phyloP scores from a whole-genome alignment of 1,140 invertebrate genomes.

The Euura lappo region DNA sequence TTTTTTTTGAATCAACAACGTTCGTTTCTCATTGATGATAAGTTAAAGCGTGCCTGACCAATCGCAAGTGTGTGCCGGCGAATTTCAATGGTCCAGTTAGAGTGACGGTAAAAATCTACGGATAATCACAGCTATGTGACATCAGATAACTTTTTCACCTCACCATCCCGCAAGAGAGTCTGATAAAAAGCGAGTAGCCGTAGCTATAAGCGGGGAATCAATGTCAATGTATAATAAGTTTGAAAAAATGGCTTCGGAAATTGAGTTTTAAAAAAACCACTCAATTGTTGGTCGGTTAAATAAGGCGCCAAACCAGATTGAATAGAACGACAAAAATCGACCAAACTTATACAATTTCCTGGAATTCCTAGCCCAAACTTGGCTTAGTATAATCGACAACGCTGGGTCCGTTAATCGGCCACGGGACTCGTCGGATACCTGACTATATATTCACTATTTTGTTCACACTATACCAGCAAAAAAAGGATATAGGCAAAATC shows the following conservation, averaged over 20 bases:
- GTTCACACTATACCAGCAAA: background rate
- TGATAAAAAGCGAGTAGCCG: too few species aligned
- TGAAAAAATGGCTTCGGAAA: background rate
- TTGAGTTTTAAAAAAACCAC: background rate
- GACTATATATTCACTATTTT: background rate
- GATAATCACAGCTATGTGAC: too few species aligned
- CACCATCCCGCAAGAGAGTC: too few species aligned
- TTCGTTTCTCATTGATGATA: too few species aligned
- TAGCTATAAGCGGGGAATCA: too few species aligned
- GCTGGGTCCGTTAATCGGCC: background rate
- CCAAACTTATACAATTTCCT: too few species aligned
- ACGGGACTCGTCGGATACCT: background rate
- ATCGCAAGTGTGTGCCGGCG: too few species aligned
- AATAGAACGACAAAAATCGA: background rate
- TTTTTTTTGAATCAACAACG: too few species aligned
- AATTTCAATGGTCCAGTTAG: too few species aligned
- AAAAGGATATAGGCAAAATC: background rate
- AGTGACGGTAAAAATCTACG: too few species aligned
- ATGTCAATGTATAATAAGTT: background rate
- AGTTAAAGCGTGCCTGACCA: too few species aligned
- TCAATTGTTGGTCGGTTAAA: background rate
- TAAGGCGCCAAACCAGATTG: background rate
- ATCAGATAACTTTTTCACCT: too few species aligned
- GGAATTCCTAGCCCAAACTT: background rate
- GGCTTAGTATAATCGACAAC: background rate